Evolutionary conservation across 2,113 vertebrate genomes (phyloP), one percentile per base, ranked within the genome.

Genomic region (Cheilinus undulatus): DNA sequence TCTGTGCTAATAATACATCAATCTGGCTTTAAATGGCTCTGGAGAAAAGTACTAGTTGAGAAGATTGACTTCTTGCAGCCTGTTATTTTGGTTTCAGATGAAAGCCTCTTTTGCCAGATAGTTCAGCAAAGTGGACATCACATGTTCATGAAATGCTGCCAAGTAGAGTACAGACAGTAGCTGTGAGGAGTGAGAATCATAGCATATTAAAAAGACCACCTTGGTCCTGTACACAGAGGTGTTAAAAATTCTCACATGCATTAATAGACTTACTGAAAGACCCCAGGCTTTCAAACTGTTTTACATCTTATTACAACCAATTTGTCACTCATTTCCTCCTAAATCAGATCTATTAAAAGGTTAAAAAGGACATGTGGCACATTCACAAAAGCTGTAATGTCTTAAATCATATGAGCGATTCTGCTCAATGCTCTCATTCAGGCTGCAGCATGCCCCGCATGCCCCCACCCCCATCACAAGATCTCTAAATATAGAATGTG

Each of bases 401-500:
- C 46, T 49, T 20, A 13, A 61, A 64, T 68, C 24, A 26, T 28
- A 24, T 46, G 43, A 70, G 36, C 19, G 14, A 53, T 78, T 50
- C 49, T 27, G 22, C 45, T 59, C 20, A 56, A 7, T 24, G 59
- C 11, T 76, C 51, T 66, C 53, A 51, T 60, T 62, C 51, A 52
- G 23, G 64, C 20, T 42, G 50, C 54, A 45, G 45, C 60, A n/a
- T 53, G 52, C 69, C 17, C 48, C 43, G 40, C 68, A 69, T 46
- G 32, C 72, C 82, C 23, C 73, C 23, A 48, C 38, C 80, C 72
- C 68, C 82, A 66, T 78, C 82, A 83, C 63, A 30, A 26, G 23
- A 48, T 63, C 30, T 69, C 80, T 79, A 88, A 84, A 87, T 67
- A 87, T 87, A 89, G 87, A 80, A 78, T 22, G 43, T 75, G 86